A percentile compares a stretch with the other conserved stretches of the same genome.
Evolutionary conservation across 2,888 invertebrate genomes (phyloP).

Genomic region (Leucoma salicis): DNA sequence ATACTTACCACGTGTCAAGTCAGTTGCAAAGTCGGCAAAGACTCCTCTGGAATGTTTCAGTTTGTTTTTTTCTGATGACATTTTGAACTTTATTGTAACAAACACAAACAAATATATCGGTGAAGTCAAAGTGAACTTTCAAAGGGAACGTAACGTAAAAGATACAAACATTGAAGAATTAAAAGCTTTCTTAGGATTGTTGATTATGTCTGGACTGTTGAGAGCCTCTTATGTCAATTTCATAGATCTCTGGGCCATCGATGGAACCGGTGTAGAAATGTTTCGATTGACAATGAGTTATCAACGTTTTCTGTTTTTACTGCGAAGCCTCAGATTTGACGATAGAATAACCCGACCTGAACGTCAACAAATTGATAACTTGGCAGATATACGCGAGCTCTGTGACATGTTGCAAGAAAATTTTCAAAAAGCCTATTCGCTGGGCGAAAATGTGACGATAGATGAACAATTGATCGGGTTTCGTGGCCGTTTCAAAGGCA

Average conservation of each 20-base stretch:
- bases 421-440: conserved; percentile 8
- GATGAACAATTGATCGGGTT: conserved; percentile 11
- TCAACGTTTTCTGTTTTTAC: conserved; percentile 10
- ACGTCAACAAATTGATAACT: conserved; percentile 4
- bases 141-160: conserved; percentile 9
- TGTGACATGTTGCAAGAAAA: conserved; percentile 6
- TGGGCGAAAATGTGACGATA: conserved; percentile 11
- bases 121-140: conserved; percentile 7
- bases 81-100: conserved; percentile 3
- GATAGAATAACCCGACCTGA: conserved; percentile 3
- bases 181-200: conserved; percentile 8
- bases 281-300: conserved; percentile 7
- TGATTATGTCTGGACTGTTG: conserved; percentile 11
- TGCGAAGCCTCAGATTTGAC: conserved; percentile 9
- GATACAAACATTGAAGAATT: conserved; percentile 7
- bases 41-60: conserved; percentile 1
- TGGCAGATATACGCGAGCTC: conserved; percentile 11
- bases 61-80: conserved; percentile 5
- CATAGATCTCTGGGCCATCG: conserved; percentile 13
- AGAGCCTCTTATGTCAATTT: conserved; percentile 13
- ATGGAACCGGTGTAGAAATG: conserved; percentile 11
- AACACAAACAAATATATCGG: conserved; percentile 1
- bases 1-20: conserved; percentile 9
- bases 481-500: conserved; percentile 9
- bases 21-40: conserved; percentile 6